phyloP scores from a whole-genome alignment of 2,888 invertebrate species.

The Zygaena filipendulae region DNA sequence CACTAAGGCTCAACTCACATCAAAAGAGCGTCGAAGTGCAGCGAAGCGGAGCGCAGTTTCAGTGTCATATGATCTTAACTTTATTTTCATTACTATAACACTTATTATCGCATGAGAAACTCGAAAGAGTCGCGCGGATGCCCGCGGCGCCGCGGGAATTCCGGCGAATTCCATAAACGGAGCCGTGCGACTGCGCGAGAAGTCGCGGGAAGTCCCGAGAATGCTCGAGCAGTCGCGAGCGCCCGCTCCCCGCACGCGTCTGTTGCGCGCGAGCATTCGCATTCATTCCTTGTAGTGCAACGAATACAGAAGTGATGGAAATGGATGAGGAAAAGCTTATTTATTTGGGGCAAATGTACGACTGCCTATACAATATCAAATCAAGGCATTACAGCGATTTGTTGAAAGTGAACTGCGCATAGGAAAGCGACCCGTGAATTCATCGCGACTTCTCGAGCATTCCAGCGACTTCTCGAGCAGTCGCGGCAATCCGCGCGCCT shows the following conservation, averaged over 20 bases:
- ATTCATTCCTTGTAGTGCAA: conserved; percentile 7
- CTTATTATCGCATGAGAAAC: too few species aligned
- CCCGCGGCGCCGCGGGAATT: too few species aligned
- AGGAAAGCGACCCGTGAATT: too few species aligned
- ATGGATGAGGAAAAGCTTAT: conserved; percentile 14
- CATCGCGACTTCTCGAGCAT: too few species aligned
- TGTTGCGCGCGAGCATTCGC: conserved; percentile 1
- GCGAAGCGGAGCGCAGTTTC: too few species aligned
- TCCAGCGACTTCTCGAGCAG: conserved; percentile 3
- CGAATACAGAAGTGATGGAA: conserved; percentile 11
- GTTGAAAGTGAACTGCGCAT: conserved; percentile 6
- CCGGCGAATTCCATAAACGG: too few species aligned
- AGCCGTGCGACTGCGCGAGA: too few species aligned
- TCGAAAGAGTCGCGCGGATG: too few species aligned
- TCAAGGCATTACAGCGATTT: conserved; percentile 12
- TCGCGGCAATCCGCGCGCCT: conserved; percentile 3
- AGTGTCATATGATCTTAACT: too few species aligned
- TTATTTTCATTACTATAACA: too few species aligned
- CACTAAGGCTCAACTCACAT: too few species aligned
- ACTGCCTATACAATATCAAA: conserved; percentile 13
- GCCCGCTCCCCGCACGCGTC: conserved; percentile 2
- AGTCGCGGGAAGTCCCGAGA: neutral
- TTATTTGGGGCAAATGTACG: conserved; percentile 13
- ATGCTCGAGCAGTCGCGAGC: neutral
- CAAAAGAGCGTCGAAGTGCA: too few species aligned